Conservation (phyloP, 2,113 vertebrate genomes). For the Fregata magnificens region DNA sequence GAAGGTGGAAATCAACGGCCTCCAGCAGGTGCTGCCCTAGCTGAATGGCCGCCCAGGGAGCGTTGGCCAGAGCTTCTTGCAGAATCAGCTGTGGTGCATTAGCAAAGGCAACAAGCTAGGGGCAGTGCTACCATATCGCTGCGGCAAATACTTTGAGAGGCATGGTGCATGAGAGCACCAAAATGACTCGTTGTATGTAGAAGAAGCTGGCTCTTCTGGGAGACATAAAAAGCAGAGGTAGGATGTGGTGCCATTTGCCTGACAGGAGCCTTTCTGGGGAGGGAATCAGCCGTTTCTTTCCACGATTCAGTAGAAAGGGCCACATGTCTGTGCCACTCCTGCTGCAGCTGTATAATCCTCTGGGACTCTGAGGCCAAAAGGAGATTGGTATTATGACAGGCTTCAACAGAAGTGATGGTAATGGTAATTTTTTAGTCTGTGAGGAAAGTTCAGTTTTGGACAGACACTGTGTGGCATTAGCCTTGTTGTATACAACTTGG, state of each 20-base stretch:
- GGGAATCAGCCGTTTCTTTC: background rate
- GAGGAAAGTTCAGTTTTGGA: background rate
- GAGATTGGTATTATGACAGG: background rate
- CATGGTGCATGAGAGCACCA: background rate
- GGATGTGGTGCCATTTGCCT: background rate
- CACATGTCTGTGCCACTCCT: background rate
- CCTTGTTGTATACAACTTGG: background rate
- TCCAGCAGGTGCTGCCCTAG: background rate
- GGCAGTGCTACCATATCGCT: rapidly evolving
- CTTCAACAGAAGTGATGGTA: background rate
- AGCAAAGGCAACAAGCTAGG: background rate
- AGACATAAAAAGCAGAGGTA: background rate
- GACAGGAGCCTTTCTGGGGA: background rate
- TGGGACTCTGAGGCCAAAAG: background rate
- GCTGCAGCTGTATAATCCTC: background rate
- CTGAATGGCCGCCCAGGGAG: background rate
- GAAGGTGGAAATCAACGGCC: background rate
- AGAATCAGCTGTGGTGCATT: background rate
- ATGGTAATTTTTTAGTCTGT: background rate
- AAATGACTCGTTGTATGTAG: background rate
- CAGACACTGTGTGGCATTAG: background rate
- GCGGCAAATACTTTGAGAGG: background rate
- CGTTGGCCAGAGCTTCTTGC: background rate
- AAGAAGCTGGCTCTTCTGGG: background rate
- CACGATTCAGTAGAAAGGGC: background rate